These are phyloP conservation scores for Agelastica alni DNA, from an alignment of 2,888 invertebrate genomes.

Conservation along the genomic window DNA sequence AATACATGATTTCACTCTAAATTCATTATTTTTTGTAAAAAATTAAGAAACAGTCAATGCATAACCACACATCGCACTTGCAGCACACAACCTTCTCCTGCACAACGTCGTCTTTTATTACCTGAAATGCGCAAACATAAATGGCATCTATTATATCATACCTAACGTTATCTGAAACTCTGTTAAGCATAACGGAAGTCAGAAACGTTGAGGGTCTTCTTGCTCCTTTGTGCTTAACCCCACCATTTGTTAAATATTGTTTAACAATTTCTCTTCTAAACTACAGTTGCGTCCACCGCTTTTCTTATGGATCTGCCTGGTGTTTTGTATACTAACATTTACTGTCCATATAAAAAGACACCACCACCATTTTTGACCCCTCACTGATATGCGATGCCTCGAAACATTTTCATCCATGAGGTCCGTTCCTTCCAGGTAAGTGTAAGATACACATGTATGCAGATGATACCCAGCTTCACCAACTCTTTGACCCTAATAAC, in stretches of 20 bases:
- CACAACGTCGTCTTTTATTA: too few species aligned
- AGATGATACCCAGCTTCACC: too few species aligned
- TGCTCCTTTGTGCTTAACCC: background rate
- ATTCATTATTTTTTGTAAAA: background rate
- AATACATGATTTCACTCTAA: background rate
- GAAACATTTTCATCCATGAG: constrained; percentile 3
- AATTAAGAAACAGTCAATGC: background rate
- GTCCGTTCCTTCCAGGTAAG: background rate
- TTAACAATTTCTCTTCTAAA: background rate
- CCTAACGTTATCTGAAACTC: too few species aligned
- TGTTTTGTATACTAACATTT: too few species aligned
- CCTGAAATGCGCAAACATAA: too few species aligned
- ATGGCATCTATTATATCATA: too few species aligned
- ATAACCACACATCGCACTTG: background rate
- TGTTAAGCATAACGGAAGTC: background rate
- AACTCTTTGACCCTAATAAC: too few species aligned
- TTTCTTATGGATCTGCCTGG: too few species aligned
- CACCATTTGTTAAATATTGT: background rate
- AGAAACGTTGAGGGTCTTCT: background rate
- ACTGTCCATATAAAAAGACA: too few species aligned
- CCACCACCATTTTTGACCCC: background rate
- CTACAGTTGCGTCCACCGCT: background rate
- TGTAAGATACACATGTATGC: too few species aligned
- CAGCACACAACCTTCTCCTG: background rate
- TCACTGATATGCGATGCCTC: constrained; percentile 23